These are phyloP conservation scores for Passer montanus DNA, from an alignment of 2,113 vertebrate genomes.

Conservation along the genomic window DNA sequence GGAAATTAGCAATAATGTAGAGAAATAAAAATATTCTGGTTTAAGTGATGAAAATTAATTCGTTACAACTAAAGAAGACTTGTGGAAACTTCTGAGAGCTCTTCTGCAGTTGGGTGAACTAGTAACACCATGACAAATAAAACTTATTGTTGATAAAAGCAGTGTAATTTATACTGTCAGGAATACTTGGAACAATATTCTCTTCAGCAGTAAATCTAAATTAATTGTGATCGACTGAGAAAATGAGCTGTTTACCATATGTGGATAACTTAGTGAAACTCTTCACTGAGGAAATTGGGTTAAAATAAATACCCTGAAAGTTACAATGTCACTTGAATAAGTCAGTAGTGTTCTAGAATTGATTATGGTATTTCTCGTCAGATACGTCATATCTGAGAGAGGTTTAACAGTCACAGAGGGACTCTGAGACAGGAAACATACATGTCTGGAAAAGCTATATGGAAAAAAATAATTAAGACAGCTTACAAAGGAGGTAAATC, in stretches of 20 bases:
- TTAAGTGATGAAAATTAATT: neutral
- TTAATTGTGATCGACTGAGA: neutral
- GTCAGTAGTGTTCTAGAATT: neutral
- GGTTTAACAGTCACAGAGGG: conserved; percentile 18
- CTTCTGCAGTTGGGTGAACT: neutral
- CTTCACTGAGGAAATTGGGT: neutral
- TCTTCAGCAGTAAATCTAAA: neutral
- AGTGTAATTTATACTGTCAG: neutral
- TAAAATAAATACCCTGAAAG: neutral
- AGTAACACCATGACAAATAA: neutral
- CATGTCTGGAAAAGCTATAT: conserved; percentile 25
- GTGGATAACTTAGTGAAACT: neutral
- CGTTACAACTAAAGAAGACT: neutral
- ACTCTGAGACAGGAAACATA: conserved; percentile 15
- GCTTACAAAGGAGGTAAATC: conserved; percentile 43
- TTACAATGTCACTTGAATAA: neutral
- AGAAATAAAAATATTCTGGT: neutral
- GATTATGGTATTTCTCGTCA: neutral
- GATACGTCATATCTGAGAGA: neutral
- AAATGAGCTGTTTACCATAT: neutral
- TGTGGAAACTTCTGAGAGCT: neutral
- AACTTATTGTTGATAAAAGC: neutral
- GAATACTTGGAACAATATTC: neutral
- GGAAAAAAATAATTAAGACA: conserved; percentile 36
- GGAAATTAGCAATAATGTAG: neutral